Percentiles rank a stretch among this genome's conserved stretches.
Evolutionary conservation across 2,797 vertebrate species (phyloP).

Genomic region (Diceros bicornis): DNA sequence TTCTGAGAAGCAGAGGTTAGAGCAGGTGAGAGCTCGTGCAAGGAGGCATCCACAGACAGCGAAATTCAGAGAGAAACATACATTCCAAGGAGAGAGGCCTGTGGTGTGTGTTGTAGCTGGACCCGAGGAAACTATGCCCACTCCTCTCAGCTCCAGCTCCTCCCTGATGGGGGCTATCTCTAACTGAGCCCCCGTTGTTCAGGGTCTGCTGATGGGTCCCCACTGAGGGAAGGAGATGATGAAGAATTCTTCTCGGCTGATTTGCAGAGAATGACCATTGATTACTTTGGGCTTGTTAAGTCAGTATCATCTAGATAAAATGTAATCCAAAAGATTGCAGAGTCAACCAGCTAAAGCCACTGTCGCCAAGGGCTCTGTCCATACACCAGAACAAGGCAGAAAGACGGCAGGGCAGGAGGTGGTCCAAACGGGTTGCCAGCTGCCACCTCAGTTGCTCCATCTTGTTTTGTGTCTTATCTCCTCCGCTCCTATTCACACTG

Average conservation of each 20-base stretch:
- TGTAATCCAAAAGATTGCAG: not conserved
- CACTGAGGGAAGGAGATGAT: not conserved
- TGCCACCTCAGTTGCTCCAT: constrained; percentile 10
- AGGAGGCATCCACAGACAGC: not conserved
- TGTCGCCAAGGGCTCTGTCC: not conserved
- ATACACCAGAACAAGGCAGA: not conserved
- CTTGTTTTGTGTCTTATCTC: not conserved
- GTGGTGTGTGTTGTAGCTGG: not conserved
- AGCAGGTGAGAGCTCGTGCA: not conserved
- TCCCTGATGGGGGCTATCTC: not conserved
- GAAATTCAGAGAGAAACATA: not conserved
- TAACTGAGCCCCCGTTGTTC: not conserved
- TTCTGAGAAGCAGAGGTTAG: not conserved
- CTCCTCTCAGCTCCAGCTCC: not conserved
- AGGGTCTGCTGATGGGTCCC: not conserved
- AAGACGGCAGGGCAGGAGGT: not conserved
- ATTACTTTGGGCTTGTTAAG: constrained; percentile 43
- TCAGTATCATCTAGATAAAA: constrained; percentile 29
- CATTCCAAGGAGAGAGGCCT: not conserved
- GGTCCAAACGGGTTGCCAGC: not conserved
- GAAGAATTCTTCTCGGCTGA: constrained; percentile 45
- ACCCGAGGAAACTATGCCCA: not conserved
- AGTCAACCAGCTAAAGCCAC: not conserved
- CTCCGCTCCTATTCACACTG: constrained; percentile 44
- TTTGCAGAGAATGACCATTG: constrained; percentile 4